These are phyloP conservation scores for Rhinoptilus africanus DNA, from an alignment of 2,113 vertebrate genomes.

Conservation along the genomic window DNA sequence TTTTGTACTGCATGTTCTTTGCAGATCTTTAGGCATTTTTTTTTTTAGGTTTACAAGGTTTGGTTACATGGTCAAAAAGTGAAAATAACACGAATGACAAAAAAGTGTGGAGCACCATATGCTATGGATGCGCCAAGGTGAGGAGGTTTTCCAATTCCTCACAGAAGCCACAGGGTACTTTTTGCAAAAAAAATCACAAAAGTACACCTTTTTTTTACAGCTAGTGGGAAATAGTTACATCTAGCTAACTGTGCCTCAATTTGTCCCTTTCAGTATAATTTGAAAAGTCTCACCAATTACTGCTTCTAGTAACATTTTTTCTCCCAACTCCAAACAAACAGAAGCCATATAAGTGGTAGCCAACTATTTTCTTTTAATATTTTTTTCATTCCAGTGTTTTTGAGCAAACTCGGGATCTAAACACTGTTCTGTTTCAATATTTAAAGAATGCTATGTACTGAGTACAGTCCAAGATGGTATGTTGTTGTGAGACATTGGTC, in stretches of 20 bases:
- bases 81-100: constrained; percentile 45
- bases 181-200: not conserved
- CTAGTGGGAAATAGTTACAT: not conserved
- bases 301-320: constrained; percentile 19
- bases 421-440: constrained; percentile 36
- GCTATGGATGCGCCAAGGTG: not conserved
- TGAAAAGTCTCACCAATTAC: constrained; percentile 29
- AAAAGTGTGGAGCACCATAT: not conserved
- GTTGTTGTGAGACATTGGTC: not conserved
- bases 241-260: not conserved
- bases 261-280: constrained; percentile 21
- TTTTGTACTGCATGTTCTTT: constrained; percentile 69
- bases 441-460: constrained; percentile 16
- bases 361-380: constrained; percentile 9
- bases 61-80: constrained; percentile 50
- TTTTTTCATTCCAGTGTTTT: constrained; percentile 34
- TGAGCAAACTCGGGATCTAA: constrained; percentile 7
- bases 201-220: not conserved
- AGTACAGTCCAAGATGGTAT: not conserved
- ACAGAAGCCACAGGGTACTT: constrained; percentile 16
- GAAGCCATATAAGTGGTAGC: not conserved
- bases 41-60: not conserved
- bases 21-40: not conserved
- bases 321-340: not conserved
- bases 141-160: constrained; percentile 33